Evolutionary conservation across 2,113 vertebrate genomes (phyloP).

Genomic region (Coracopsis vasa): DNA sequence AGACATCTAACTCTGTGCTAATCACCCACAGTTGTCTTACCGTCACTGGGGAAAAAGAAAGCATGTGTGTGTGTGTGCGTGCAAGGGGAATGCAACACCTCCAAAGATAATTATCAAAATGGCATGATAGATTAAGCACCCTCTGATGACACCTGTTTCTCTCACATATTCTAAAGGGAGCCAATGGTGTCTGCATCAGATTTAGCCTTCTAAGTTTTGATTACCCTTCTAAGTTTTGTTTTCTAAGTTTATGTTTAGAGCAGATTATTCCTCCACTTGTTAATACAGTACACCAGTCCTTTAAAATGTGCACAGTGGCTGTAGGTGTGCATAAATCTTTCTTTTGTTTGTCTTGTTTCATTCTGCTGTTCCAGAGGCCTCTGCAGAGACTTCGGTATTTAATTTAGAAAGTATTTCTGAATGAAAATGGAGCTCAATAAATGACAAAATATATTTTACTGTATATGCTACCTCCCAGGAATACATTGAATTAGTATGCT

Average conservation of each 20-base stretch:
- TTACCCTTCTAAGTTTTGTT: not conserved
- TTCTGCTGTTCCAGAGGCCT: not conserved
- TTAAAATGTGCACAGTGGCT: not conserved
- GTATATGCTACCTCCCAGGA: not conserved
- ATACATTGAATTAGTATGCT: constrained; percentile 13
- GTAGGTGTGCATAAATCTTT: not conserved
- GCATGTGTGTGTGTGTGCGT: not conserved
- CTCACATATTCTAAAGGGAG: not conserved
- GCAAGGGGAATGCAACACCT: not conserved
- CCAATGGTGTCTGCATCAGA: not conserved
- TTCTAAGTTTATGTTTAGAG: not conserved
- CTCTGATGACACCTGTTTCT: not conserved
- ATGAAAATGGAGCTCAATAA: constrained; percentile 8
- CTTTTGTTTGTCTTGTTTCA: not conserved
- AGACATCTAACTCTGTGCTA: not conserved
- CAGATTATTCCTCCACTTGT: not conserved
- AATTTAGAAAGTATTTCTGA: constrained; percentile 15
- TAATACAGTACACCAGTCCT: not conserved
- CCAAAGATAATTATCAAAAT: not conserved
- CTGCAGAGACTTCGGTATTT: not conserved
- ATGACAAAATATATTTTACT: constrained; percentile 29
- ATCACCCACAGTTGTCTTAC: not conserved
- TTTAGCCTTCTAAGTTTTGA: not conserved
- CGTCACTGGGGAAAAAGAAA: not conserved
- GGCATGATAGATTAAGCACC: not conserved